A percentile compares a stretch with the other conserved stretches of the same genome.
Evolutionary conservation across 2,797 vertebrate genomes (phyloP).

Genomic region (Delichon dasypus): DNA sequence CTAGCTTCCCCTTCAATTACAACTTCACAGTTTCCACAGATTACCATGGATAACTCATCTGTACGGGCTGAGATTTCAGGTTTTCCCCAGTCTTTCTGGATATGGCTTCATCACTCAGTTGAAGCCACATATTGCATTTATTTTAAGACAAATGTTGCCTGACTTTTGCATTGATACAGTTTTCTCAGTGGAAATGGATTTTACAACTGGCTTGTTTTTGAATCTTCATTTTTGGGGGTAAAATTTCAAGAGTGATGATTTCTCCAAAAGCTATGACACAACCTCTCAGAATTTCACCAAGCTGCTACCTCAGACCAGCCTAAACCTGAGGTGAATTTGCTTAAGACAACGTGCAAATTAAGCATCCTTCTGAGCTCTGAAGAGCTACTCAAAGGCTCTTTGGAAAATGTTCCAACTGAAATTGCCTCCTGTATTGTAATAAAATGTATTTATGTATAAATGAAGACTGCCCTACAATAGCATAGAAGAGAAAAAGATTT

Average conservation of each 20-base stretch:
- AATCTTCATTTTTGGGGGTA: not conserved
- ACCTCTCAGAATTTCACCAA: not conserved
- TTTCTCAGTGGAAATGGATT: rapidly evolving
- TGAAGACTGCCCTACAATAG: not conserved
- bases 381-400: constrained; percentile 6
- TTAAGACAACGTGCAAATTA: not conserved
- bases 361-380: constrained; percentile 20
- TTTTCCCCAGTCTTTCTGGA: not conserved
- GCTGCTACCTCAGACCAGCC: not conserved
- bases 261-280: not conserved
- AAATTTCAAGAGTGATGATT: not conserved
- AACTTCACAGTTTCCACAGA: not conserved
- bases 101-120: not conserved
- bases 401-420: constrained; percentile 4
- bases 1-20: not conserved
- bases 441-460: constrained; percentile 18
- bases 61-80: not conserved
- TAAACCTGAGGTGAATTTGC: not conserved
- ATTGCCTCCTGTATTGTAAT: not conserved
- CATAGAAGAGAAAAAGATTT: not conserved
- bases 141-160: not conserved
- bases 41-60: not conserved
- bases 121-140: not conserved
- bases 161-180: not conserved
- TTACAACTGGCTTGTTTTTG: not conserved